Percentiles rank a stretch among this genome's conserved stretches.
Conservation (phyloP, 1,140 invertebrate species). For the Amphibalanus amphitrite region DNA sequence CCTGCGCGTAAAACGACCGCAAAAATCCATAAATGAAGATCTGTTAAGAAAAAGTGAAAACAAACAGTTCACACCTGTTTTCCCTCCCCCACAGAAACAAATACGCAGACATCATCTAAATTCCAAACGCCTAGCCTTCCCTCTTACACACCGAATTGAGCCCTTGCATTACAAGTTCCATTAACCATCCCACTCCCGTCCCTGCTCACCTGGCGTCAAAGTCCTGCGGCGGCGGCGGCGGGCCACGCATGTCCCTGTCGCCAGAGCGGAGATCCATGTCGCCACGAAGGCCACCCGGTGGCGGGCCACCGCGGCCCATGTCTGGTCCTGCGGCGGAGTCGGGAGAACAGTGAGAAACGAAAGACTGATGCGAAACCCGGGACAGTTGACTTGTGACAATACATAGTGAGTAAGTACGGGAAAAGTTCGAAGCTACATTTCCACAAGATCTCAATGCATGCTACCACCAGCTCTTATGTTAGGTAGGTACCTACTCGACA, state of each 20-base stretch:
- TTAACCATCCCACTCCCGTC: too few relatives aligned
- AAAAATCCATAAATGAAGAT: too few relatives aligned
- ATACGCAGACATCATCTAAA: too few relatives aligned
- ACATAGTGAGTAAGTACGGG: background rate
- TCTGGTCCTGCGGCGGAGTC: background rate
- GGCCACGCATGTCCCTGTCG: slow-evolving; percentile 14
- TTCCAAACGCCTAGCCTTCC: too few relatives aligned
- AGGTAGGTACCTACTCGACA: background rate
- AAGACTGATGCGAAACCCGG: background rate
- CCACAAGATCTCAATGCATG: background rate
- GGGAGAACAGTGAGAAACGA: background rate
- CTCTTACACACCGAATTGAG: too few relatives aligned
- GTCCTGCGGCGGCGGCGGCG: slow-evolving; percentile 6
- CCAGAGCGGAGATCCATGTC: slow-evolving; percentile 3
- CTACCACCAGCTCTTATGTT: background rate
- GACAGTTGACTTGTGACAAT: background rate
- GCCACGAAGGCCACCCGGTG: background rate
- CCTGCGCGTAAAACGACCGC: too few relatives aligned
- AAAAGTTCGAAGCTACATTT: too few relatives aligned
- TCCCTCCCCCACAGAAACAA: too few relatives aligned
- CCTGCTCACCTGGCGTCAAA: slow-evolving; percentile 1
- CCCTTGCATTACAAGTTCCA: too few relatives aligned
- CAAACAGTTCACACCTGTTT: too few relatives aligned
- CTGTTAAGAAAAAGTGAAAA: too few relatives aligned
- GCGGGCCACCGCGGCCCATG: background rate